Evolutionary conservation across 2,888 invertebrate genomes (phyloP), one percentile per base, ranked within the genome.

Genomic region (Onthophagus sagittarius): DNA sequence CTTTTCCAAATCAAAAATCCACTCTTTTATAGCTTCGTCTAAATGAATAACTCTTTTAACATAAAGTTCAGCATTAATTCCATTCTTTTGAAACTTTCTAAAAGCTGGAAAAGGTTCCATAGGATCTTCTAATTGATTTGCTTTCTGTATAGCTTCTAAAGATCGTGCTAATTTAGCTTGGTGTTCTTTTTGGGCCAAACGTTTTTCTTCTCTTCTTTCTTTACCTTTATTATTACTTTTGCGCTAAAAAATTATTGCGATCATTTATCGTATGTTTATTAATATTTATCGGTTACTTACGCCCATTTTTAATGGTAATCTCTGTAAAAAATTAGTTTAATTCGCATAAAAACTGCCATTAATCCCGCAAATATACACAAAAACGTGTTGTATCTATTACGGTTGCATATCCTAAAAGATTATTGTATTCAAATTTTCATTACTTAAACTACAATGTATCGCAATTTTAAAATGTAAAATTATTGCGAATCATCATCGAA

Each of bases 1-100:
- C 82, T 93, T 92, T 75, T 93, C 92, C 31, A 96, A 87, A 79
- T 91, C 88, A 80, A 94, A 91, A 67, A 92, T 89, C 93, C 93
- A 94, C 53, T 91, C 86, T 39, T 90, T 83, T 5, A 88, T 87
- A 74, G 86, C 85, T 72, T 88, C 85, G 71, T 89, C 87, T 70
- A 94, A 84, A 74, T 91, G 86, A 67, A 84, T 83, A 5, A 90
- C 90, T 80, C 84, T 86, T 78, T 88, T 87, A 73, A 91, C 91
- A 77, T 86, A 88, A 79, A 94, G 87, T 64, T 88, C 87, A 4
- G 90, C 88, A 71, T 87, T 86, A 53, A 90, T 80, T 63, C 90
- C 90, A 81, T 90, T 89, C 80, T 89, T 89, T 69, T 86, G 87
- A 82, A 88, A 93, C 69, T 88, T 88, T 77, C 89, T 86, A 78